Evolutionary conservation across 2,797 vertebrate species (phyloP).

Genomic region (Hydrophis major): DNA sequence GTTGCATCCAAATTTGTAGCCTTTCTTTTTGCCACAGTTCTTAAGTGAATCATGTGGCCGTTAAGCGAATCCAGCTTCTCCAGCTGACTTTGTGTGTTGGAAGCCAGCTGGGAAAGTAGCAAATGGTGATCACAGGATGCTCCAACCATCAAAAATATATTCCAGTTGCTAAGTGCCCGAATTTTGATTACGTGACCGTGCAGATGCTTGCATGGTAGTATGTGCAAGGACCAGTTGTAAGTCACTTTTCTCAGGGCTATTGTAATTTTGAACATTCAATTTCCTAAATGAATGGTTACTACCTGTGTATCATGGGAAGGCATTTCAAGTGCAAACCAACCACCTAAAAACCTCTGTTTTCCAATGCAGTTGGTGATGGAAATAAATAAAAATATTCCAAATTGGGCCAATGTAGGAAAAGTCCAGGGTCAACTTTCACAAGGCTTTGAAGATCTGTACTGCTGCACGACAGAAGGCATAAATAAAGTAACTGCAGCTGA

Average conservation of each 20-base stretch:
- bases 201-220: background rate
- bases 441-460: background rate
- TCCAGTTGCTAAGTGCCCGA: background rate
- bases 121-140: background rate
- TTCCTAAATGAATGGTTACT: background rate
- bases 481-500: background rate
- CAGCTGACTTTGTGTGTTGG: background rate
- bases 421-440: background rate
- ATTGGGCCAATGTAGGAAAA: background rate
- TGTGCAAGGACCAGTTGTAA: background rate
- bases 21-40: background rate
- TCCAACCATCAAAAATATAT: background rate
- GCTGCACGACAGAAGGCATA: background rate
- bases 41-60: background rate
- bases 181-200: background rate
- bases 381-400: background rate
- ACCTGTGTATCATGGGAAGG: background rate
- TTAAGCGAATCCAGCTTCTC: background rate
- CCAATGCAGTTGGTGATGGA: background rate
- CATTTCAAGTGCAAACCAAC: background rate
- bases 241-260: background rate
- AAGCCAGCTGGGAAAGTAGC: background rate
- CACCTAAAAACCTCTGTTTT: background rate
- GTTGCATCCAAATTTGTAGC: accelerated
- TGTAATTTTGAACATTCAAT: background rate